Conservation (phyloP, 2,113 vertebrate species). For the Brachypteracias leptosomus region DNA sequence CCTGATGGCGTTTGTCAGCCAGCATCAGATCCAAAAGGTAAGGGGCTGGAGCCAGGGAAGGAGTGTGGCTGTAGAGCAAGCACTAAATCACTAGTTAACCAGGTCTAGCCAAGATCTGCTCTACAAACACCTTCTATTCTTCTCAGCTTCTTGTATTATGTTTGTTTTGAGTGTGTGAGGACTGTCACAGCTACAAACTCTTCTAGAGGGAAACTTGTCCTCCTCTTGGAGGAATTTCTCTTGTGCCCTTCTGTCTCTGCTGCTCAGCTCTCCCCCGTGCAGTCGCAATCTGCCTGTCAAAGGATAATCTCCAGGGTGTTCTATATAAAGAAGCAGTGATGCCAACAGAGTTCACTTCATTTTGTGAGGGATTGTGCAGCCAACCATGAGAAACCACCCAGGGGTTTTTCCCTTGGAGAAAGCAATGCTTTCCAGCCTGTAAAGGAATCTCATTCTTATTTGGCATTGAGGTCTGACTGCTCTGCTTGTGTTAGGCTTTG, state of each 20-base stretch:
- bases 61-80: background rate
- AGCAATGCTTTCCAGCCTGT: background rate
- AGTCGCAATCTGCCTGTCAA: background rate
- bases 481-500: background rate
- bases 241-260: background rate
- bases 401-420: background rate
- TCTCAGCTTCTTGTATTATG: accelerated
- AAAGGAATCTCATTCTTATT: background rate
- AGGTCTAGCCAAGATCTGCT: background rate
- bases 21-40: constrained; percentile 78
- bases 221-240: background rate
- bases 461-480: background rate
- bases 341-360: background rate
- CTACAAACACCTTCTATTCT: background rate
- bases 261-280: background rate
- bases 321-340: constrained; percentile 25
- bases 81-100: accelerated
- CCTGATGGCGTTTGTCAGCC: constrained; percentile 75
- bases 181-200: background rate
- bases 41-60: background rate
- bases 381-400: background rate
- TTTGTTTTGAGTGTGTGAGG: background rate
- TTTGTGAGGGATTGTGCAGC: background rate
- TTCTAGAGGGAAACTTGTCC: background rate
- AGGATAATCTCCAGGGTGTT: constrained; percentile 40